A percentile compares a stretch with the other conserved stretches of the same genome.
phyloP scores from a whole-genome alignment of 2,888 invertebrate species.

The Drosophila birchii region DNA sequence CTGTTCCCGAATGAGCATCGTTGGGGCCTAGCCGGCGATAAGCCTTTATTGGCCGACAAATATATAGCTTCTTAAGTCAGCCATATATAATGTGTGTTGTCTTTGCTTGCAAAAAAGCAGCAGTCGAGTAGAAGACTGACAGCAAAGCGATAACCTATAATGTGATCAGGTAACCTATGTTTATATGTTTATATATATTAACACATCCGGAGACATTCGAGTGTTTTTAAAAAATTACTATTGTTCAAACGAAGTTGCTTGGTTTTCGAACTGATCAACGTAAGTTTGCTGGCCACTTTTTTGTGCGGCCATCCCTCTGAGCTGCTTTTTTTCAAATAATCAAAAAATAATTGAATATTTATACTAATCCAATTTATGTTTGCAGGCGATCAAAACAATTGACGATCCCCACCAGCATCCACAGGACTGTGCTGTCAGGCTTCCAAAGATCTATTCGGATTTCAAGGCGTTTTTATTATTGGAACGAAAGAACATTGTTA shows the following conservation, averaged over 20 bases:
- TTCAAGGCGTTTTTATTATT: slow-evolving; percentile 3
- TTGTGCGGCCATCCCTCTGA: slow-evolving; percentile 15
- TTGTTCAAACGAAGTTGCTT: slow-evolving; percentile 25
- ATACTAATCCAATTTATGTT: slow-evolving; percentile 33
- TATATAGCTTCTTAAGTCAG: slow-evolving; percentile 10
- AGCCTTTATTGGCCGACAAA: slow-evolving; percentile 1
- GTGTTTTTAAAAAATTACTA: slow-evolving; percentile 26
- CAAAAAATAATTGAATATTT: background rate
- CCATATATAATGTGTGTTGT: slow-evolving; percentile 5
- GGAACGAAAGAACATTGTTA: background rate
- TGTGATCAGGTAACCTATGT: slow-evolving; percentile 37
- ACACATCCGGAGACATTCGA: slow-evolving; percentile 10
- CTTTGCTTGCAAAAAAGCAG: slow-evolving; percentile 20
- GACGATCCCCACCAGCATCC: slow-evolving; percentile 2
- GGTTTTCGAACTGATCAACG: slow-evolving; percentile 20
- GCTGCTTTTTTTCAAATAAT: slow-evolving; percentile 10
- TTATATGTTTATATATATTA: slow-evolving; percentile 1
- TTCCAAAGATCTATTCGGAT: background rate
- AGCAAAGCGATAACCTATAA: slow-evolving; percentile 11
- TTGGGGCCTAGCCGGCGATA: slow-evolving; percentile 8
- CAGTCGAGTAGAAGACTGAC: slow-evolving; percentile 16
- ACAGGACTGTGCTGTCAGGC: background rate
- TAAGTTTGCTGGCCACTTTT: slow-evolving; percentile 19
- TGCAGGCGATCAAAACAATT: slow-evolving; percentile 27
- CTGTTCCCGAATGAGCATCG: background rate